A percentile compares a stretch with the other conserved stretches of the same genome.
Evolutionary conservation across 1,140 invertebrate genomes (phyloP).

Genomic region (Paraescarpia echinospica): DNA sequence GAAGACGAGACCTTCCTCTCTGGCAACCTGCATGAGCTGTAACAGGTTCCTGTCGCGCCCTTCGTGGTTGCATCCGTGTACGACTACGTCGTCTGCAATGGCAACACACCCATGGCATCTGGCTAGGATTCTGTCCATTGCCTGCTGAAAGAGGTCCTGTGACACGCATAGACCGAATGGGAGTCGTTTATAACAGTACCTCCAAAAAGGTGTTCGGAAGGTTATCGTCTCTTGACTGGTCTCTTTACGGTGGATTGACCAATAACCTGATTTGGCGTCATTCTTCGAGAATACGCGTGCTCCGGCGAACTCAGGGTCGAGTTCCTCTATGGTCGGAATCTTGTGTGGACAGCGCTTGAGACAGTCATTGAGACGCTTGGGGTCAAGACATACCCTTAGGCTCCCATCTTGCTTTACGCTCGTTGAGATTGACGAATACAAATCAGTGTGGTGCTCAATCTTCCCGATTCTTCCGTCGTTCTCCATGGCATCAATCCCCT

Average conservation of each 20-base stretch:
- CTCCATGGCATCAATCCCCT: no score
- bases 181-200: no score
- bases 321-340: constrained; percentile 37
- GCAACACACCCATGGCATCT: no score
- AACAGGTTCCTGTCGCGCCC: no score
- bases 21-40: no score
- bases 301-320: constrained; percentile 34
- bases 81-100: no score
- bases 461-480: neutral
- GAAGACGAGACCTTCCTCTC: no score
- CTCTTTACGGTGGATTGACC: constrained; percentile 35
- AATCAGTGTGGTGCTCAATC: constrained; percentile 19
- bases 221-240: constrained; percentile 33
- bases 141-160: no score
- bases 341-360: constrained; percentile 17
- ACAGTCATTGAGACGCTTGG: constrained; percentile 10
- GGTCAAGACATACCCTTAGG: constrained; percentile 16
- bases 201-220: no score
- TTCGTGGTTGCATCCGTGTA: no score
- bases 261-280: constrained; percentile 36
- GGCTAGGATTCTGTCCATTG: no score
- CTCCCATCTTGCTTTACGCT: constrained; percentile 16
- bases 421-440: neutral
- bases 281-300: constrained; percentile 37
- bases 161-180: no score